Evolutionary conservation across 2,113 vertebrate genomes (phyloP).

Genomic region (Triplophysa rosa): DNA sequence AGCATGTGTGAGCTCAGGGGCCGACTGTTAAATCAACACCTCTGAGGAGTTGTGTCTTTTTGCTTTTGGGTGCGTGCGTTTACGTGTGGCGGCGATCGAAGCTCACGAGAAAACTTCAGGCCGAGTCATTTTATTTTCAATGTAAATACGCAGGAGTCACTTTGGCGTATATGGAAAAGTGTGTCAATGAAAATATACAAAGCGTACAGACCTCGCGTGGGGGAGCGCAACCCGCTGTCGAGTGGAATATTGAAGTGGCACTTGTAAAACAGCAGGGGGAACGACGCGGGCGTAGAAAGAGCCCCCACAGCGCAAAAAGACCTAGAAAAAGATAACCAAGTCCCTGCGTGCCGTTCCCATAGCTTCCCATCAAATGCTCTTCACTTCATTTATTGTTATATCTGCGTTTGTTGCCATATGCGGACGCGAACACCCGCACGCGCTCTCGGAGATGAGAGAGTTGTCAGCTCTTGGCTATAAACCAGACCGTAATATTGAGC

Average conservation of each 20-base stretch:
- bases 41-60: not conserved
- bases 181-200: constrained; percentile 24
- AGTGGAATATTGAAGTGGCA: constrained; percentile 38
- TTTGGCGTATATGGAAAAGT: constrained; percentile 22
- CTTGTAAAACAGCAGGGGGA: constrained; percentile 33
- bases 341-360: constrained; percentile 1
- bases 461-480: constrained; percentile 51
- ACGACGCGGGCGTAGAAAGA: not conserved
- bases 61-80: not conserved
- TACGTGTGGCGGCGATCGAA: not conserved
- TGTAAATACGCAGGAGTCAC: constrained; percentile 16
- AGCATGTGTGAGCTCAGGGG: not conserved
- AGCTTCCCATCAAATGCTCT: constrained; percentile 31
- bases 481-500: constrained; percentile 48
- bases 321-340: constrained; percentile 33
- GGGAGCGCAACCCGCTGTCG: constrained; percentile 13
- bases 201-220: constrained; percentile 11
- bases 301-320: constrained; percentile 23
- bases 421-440: not conserved
- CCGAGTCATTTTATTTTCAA: constrained; percentile 1
- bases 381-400: constrained; percentile 41
- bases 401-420: constrained; percentile 36
- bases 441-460: constrained; percentile 26
- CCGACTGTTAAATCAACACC: constrained; percentile 22
- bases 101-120: not conserved